Evolutionary conservation across 2,113 vertebrate species (phyloP).

Genomic region (Calonectris borealis): DNA sequence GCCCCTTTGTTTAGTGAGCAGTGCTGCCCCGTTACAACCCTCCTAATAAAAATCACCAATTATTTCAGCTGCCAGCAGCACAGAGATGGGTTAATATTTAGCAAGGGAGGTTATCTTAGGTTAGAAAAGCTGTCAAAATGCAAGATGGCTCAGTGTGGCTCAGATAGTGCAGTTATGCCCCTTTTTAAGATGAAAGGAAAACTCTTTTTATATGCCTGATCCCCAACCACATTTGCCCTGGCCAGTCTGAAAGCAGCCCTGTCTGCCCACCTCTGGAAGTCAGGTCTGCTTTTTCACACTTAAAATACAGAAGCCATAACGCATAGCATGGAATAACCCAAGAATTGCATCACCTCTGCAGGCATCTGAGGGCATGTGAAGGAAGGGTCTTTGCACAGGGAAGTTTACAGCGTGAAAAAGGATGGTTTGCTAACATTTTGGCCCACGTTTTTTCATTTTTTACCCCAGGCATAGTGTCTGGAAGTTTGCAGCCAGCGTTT

Average conservation of each 20-base stretch:
- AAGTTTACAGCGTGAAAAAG: neutral
- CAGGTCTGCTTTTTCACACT: neutral
- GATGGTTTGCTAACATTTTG: neutral
- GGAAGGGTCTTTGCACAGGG: neutral
- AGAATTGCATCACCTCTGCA: neutral
- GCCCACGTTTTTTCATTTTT: accelerated
- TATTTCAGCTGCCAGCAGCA: neutral
- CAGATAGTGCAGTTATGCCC: neutral
- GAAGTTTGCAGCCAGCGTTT: neutral
- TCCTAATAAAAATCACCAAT: neutral
- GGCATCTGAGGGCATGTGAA: neutral
- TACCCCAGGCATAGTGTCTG: neutral
- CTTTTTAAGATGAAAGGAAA: neutral
- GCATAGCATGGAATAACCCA: neutral
- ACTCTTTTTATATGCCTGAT: neutral
- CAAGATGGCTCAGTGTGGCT: neutral
- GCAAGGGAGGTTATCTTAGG: neutral
- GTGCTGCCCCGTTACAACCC: neutral
- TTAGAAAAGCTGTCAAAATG: neutral
- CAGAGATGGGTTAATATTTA: neutral
- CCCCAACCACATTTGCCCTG: neutral
- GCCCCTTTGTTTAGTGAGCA: neutral
- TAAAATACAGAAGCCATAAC: accelerated
- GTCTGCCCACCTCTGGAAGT: neutral
- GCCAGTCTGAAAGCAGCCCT: neutral